These are phyloP conservation scores for cat (Felis catus) DNA, from an alignment of 2,113 vertebrate species.

Conservation along the genomic window DNA sequence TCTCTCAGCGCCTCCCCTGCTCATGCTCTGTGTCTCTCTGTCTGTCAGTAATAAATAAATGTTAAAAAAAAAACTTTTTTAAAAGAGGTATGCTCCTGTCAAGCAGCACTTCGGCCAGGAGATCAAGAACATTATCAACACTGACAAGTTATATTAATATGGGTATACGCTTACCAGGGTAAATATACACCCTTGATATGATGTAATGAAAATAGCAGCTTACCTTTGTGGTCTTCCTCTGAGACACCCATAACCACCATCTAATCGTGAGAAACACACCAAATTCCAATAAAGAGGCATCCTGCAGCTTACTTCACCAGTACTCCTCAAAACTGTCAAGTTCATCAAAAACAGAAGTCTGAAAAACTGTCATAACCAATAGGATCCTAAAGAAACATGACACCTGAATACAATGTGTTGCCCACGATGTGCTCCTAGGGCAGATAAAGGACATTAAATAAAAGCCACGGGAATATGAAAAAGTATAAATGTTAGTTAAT, in stretches of 20 bases:
- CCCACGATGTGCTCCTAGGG: neutral
- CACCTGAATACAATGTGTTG: neutral
- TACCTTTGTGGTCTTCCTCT: neutral
- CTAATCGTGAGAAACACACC: neutral
- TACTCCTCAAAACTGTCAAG: neutral
- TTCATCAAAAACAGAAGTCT: neutral
- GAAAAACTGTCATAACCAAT: neutral
- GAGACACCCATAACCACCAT: neutral
- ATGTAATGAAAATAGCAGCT: neutral
- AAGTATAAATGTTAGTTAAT: neutral
- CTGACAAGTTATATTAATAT: neutral
- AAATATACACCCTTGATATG: neutral
- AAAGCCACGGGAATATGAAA: neutral
- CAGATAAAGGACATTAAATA: neutral
- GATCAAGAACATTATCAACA: neutral
- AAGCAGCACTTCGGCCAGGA: too few species aligned
- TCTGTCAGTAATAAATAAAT: too few species aligned
- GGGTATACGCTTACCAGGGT: too few species aligned
- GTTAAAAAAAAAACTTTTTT: too few species aligned
- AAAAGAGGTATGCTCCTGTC: neutral
- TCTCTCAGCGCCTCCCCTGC: too few species aligned
- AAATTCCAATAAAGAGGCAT: neutral
- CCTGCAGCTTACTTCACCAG: neutral
- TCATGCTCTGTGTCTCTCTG: too few species aligned
- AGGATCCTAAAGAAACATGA: too few species aligned